These are phyloP conservation scores for Protobothrops mucrosquamatus DNA, from an alignment of 2,113 vertebrate genomes.

Conservation along the genomic window DNA sequence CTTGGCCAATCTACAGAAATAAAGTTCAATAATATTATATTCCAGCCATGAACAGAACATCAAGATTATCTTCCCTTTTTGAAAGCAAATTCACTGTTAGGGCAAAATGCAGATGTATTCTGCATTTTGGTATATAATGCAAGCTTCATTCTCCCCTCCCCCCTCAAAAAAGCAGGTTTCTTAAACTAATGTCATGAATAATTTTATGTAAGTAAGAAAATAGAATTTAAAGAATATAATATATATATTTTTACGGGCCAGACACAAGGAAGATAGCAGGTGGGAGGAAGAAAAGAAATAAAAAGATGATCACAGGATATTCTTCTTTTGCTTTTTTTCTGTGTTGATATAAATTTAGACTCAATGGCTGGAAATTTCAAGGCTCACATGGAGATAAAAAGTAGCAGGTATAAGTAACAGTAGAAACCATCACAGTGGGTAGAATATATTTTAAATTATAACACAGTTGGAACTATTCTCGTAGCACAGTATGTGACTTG, in stretches of 20 bases:
- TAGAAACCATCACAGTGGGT: conserved; percentile 23
- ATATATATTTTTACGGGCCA: background rate
- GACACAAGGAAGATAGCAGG: background rate
- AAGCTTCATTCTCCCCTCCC: background rate
- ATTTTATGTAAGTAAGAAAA: background rate
- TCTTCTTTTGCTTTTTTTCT: conserved; percentile 31
- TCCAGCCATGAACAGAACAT: background rate
- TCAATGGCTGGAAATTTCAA: conserved; percentile 17
- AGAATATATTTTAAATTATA: conserved; percentile 54
- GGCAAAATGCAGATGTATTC: background rate
- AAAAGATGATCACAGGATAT: conserved; percentile 17
- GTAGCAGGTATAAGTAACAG: background rate
- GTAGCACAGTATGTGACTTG: conserved; percentile 35
- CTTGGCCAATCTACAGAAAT: background rate
- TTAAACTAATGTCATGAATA: background rate
- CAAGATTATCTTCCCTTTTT: background rate
- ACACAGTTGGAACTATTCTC: conserved; percentile 43
- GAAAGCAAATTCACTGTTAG: background rate
- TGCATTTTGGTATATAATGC: background rate
- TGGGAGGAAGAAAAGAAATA: background rate
- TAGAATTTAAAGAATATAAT: background rate
- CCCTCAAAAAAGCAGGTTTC: background rate
- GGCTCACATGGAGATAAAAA: conserved; percentile 4
- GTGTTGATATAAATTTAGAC: conserved; percentile 33
- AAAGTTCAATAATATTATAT: background rate